Base-by-base conservation (phyloP, 2,797 vertebrate species). In the Fringilla coelebs region DNA sequence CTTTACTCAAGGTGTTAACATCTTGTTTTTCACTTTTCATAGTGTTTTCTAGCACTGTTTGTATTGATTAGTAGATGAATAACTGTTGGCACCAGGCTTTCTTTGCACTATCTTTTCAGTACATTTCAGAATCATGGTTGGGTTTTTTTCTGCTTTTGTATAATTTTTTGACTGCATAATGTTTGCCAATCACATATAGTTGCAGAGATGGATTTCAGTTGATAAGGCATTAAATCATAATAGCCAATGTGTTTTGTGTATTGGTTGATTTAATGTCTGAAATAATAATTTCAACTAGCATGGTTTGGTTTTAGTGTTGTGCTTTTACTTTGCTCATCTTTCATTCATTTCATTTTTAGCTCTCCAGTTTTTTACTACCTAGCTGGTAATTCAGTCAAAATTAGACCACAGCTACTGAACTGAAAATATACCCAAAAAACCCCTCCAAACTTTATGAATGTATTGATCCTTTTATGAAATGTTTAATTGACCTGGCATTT, bases 191-290 rank as follows among this genome's bases (percentile, higher is more conserved):
- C 38, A 29, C 34, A 49, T 85, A 31, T 41, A 88, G 58, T 68
- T 93, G 40, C 78, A 92, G 90, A 72, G 57, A 68, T 52, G 25
- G 51, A 72, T 94, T 94, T 93, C 48, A 49, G 28, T 75, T 96
- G 63, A 58, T 75, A 85, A 77, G 57, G 38, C 40, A 68, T 93
- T 93, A 77, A 92, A 29, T 90, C 31, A 41, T 70, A 89, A 54
- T 72, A 71, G 77, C 36, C 11, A 32, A 85, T 92, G 21, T 85
- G 66, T 75, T 92, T 66, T 89, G 14, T 78, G 17, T 72, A 58
- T 46, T 6, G 7, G 20, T 17, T 92, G 78, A 87, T 72, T 86
- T 91, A 68, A 73, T 85, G 55, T 49, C 25, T 78, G 62, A 89
- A 88, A 72, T 73, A 18, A 63, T 85, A 6, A 60, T 93, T 93